Evolutionary conservation across 2,797 vertebrate species (phyloP).

Genomic region (Tympanoctomys barrerae): DNA sequence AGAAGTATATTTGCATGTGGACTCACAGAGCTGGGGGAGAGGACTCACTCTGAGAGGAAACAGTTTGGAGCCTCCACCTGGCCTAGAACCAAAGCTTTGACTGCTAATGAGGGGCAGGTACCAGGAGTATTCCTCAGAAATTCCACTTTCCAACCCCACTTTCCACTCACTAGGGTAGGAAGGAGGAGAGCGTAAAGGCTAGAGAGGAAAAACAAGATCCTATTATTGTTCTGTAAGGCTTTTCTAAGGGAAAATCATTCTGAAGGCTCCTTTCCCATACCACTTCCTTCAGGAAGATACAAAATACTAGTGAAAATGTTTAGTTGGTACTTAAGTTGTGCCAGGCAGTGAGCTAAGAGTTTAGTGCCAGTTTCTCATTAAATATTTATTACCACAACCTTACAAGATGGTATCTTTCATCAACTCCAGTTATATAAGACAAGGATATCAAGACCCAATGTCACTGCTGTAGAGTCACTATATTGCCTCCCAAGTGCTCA

Average conservation of each 20-base stretch:
- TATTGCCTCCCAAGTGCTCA: neutral
- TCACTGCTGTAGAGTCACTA: neutral
- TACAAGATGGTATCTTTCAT: neutral
- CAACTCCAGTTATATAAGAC: neutral
- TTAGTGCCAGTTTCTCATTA: slow-evolving; percentile 6
- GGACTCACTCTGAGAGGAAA: neutral
- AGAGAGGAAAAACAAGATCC: neutral
- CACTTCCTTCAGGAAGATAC: neutral
- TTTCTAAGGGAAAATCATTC: neutral
- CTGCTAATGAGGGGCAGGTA: neutral
- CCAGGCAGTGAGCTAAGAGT: neutral
- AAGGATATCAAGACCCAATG: neutral
- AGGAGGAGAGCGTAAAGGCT: neutral
- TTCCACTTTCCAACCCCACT: neutral
- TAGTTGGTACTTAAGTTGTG: neutral
- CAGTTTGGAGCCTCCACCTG: neutral
- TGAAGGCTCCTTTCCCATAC: slow-evolving; percentile 36
- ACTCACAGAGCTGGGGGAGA: neutral
- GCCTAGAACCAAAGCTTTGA: neutral
- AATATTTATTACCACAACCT: neutral
- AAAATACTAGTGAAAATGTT: neutral
- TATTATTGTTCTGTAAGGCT: neutral
- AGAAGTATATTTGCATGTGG: neutral
- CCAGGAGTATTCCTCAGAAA: neutral
- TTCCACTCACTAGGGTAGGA: neutral